Evolutionary conservation across 2,888 invertebrate species (phyloP).

Genomic region (Fissipunctia ypsillon): DNA sequence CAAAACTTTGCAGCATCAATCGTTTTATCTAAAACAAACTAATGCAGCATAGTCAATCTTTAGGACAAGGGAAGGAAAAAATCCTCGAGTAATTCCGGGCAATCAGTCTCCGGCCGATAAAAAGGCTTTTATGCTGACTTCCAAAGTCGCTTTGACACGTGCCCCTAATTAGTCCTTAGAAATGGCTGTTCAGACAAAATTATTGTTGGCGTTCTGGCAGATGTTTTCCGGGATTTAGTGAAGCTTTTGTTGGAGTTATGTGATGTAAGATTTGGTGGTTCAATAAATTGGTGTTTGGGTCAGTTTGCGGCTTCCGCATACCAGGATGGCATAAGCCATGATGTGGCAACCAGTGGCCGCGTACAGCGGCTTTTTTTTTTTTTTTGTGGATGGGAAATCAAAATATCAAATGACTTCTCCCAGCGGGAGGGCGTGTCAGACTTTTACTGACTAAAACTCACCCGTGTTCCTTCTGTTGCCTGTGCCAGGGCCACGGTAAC

Average conservation of each 20-base stretch:
- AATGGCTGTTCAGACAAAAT: constrained; percentile 53
- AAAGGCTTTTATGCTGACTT: constrained; percentile 68
- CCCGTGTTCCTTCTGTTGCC: too few relatives aligned
- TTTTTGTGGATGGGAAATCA: too few relatives aligned
- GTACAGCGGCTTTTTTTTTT: too few relatives aligned
- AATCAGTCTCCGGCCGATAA: constrained; percentile 81
- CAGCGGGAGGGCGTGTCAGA: too few relatives aligned
- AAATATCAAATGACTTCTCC: too few relatives aligned
- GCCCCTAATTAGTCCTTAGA: constrained; percentile 64
- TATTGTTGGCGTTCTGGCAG: constrained; percentile 40
- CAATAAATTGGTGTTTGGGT: not conserved
- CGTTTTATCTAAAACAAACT: constrained; percentile 77
- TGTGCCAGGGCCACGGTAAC: too few relatives aligned
- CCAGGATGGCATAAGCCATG: not conserved
- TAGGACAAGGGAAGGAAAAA: constrained; percentile 70
- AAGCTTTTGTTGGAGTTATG: constrained; percentile 30
- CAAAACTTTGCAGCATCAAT: constrained; percentile 72
- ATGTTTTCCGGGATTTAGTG: constrained; percentile 37
- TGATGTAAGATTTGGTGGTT: constrained; percentile 4
- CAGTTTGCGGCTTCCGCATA: not conserved
- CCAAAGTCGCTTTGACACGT: constrained; percentile 64
- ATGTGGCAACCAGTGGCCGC: too few relatives aligned
- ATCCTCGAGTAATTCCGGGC: constrained; percentile 80
- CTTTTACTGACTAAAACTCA: too few relatives aligned
- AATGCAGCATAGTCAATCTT: constrained; percentile 75